Percentiles rank a stretch among this genome's conserved stretches.
These are phyloP conservation scores for Myrmecobius fasciatus DNA, from an alignment of 2,113 vertebrate species.

Conservation along the genomic window DNA sequence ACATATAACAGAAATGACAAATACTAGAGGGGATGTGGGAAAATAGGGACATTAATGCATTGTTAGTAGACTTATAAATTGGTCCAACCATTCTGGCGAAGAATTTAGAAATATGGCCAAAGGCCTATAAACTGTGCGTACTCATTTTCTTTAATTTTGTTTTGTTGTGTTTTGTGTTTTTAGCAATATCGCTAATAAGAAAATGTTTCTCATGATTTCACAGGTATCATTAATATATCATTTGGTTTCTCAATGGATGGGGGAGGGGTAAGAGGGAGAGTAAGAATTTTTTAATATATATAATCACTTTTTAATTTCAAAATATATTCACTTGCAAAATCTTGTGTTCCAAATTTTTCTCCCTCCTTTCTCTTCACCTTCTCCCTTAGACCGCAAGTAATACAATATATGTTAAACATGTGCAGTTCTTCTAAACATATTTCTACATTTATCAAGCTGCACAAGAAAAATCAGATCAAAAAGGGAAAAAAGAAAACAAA, in stretches of 20 bases:
- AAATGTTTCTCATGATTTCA: not conserved
- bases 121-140: not conserved
- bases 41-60: not conserved
- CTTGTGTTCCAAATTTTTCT: too few species aligned
- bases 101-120: not conserved
- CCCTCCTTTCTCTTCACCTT: too few species aligned
- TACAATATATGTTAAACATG: too few species aligned
- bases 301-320: too few species aligned
- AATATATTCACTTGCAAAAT: too few species aligned
- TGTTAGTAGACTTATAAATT: not conserved
- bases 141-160: not conserved
- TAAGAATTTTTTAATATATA: not conserved
- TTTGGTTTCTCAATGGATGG: not conserved
- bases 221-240: not conserved
- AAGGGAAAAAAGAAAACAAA: too few species aligned
- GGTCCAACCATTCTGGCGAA: not conserved
- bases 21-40: not conserved
- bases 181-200: not conserved
- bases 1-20: not conserved
- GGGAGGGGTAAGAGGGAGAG: not conserved
- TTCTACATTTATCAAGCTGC: too few species aligned
- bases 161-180: not conserved
- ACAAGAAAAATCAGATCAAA: too few species aligned
- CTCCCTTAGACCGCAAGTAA: too few species aligned
- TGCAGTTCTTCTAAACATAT: too few species aligned